Base-by-base conservation (phyloP, 1,140 invertebrate species). In the Delia radicum region DNA sequence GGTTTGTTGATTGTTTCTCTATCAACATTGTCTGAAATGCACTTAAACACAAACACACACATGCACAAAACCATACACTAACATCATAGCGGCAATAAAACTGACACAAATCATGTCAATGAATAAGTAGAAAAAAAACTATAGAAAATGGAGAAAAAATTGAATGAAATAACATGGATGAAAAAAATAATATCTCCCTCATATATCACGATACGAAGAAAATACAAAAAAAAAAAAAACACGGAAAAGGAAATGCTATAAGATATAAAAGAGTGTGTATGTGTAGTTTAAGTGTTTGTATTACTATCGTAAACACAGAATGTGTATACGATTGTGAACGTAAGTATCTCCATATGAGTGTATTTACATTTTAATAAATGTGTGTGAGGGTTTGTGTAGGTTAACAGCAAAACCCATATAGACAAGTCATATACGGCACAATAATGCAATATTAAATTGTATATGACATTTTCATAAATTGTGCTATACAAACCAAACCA, bases 41-140 rank as follows among this genome's bases (percentile, higher is more conserved):
- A 18, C 8, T n/a, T 55, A 55, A 21, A 3, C n/a, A 55, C 24
- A 21, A 24, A 21, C 31, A 33, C 31, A 33, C 31, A 4, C 4
- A 4, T 18, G 2, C 18, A 55, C 48, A 21, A 55, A 4, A 13
- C n/a, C n/a, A 55, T 21, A 55, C n/a, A 55, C n/a, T 55, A 28
- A 67, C 7, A 29, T n/a, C 12, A 67, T 29, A 29, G 63, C 27
- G 63, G 63, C 63, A 55, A 29, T 67, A 33, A 29, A 33, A 67
- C n/a, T 29, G 63, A 67, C 27, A 67, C 26, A 33, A 67, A 67
- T 67, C 63, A 33, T 29, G 63, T 29, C 63, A 67, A 67, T 29
- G 21, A 33, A 67, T 28, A 29, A 18, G 2, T 29, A 3, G 1
- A 67, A 24, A 1, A 10, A 13, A 33, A 21, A 10, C 13, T 28